Base-by-base conservation (phyloP, 2,797 vertebrate species). In the Odontamblyopus rebecca region DNA sequence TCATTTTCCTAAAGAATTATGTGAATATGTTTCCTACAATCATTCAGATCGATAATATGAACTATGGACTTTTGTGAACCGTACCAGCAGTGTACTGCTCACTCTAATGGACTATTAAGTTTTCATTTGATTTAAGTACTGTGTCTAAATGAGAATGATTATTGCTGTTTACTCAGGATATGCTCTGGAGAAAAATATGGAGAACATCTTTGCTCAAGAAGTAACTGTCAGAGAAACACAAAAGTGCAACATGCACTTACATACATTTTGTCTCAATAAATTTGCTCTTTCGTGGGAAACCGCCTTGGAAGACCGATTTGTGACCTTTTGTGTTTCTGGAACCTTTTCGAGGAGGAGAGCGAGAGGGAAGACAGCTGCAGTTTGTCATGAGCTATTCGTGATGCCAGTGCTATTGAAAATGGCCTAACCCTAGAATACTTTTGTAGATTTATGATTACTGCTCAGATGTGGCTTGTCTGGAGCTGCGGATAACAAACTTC, bases 231-330 rank as follows among this genome's bases (percentile, higher is more conserved):
- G 73, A 80, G 78, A 66, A 73, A 81, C 83, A 74, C 82, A 82
- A 75, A 48, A 82, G 89, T 95, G 95, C 95, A 87, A 69, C 93
- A 93, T 89, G 94, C 95, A 94, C 94, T 95, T 93, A 93, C 26
- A 93, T 95, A 95, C 94, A 94, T 96, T 96, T 95, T 97, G 95
- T 97, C 95, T 97, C 95, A 95, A 98, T 98, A 98, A 98, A 98
- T 96, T 91, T 92, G 94, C 96, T 97, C 95, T 96, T 97, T 97
- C 96, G 95, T 97, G 95, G 96, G 96, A 96, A 97, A 95, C 94
- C 96, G 96, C 95, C 91, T 96, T 88, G 96, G 96, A 95, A 95
- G 92, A 95, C 95, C 93, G 93, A 93, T 85, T 85, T 95, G 95
- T 96, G 95, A 94, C 95, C 95, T 92, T 94, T 95, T 96, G 92